Percentiles rank a stretch among this genome's conserved stretches.
phyloP scores from a whole-genome alignment of 1,140 invertebrate species.

The Drosophila ambigua region DNA sequence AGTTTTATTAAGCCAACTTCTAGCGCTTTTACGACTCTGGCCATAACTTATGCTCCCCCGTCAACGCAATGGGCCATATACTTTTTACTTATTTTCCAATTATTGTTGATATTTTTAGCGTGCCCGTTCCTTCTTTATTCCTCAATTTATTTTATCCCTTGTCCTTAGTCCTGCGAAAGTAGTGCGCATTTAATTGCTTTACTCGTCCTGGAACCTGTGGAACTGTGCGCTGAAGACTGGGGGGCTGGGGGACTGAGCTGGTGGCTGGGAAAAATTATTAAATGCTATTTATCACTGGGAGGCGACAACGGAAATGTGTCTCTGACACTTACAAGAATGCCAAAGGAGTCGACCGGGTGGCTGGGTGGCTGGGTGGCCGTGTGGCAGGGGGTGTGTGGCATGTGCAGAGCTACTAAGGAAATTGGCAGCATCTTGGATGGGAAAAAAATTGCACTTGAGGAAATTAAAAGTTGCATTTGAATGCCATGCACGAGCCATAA shows the following conservation, averaged over 20 bases:
- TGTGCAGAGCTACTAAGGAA: slow-evolving; percentile 42
- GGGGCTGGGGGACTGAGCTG: no score
- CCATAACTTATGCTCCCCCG: slow-evolving; percentile 15
- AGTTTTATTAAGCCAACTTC: slow-evolving; percentile 25
- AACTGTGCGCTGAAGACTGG: slow-evolving; percentile 3
- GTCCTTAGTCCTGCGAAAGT: not conserved
- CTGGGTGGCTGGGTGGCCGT: not conserved
- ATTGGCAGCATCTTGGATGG: slow-evolving; percentile 57
- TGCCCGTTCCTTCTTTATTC: no score
- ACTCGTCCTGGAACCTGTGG: slow-evolving; percentile 13
- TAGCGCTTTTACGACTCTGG: slow-evolving; percentile 15
- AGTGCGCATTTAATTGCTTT: slow-evolving; percentile 40
- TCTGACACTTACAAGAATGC: slow-evolving; percentile 50
- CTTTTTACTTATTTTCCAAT: slow-evolving; percentile 30
- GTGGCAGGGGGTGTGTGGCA: no score
- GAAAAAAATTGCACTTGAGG: slow-evolving; percentile 61
- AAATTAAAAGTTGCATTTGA: slow-evolving; percentile 77
- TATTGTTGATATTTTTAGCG: slow-evolving; percentile 31
- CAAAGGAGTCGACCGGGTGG: slow-evolving; percentile 3
- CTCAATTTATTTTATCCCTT: no score
- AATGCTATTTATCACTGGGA: slow-evolving; percentile 66
- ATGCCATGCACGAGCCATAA: slow-evolving; percentile 72
- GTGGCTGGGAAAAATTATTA: slow-evolving; percentile 48
- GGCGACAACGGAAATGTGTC: slow-evolving; percentile 63
- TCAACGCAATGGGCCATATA: slow-evolving; percentile 8